Evolutionary conservation across 1,140 invertebrate species (phyloP), one percentile per base, ranked within the genome.

Genomic region (Anoplolepis gracilipes): DNA sequence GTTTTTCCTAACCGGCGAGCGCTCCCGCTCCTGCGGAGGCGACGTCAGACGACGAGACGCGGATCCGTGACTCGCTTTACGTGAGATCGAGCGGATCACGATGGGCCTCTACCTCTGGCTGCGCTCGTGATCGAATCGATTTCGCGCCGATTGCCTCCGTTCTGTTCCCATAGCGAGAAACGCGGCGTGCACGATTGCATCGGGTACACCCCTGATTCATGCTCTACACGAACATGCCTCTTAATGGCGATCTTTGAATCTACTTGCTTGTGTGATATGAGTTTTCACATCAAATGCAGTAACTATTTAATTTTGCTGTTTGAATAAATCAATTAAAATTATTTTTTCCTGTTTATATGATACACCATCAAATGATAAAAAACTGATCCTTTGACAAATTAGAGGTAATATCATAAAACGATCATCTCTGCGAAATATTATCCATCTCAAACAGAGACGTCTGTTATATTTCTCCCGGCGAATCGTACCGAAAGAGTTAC

Each of bases 91-190:
- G 28, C 87, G 84, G 81, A 88, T 85, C 90, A 55, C 85, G 61
- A 85, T 57, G 69, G 78, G 64, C 69, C 25, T 55, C 76, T 16
- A 73, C 65, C 57, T 59, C 86, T 53, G 72, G 75, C 61, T 49
- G 70, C 85, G 87, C 87, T 92, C 91, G 88, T 90, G 90, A 91
- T 89, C 87, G 85, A 88, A 69, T 73, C 78, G 90, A 91, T 91
- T 91, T 87, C 90, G 86, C 90, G 79, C 72, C 78, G 86, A 91
- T 91, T 90, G 84, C 84, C 75, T 72, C 77, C 69, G 72, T 77
- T 39, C 19, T 77, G 86, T 91, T 88, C 84, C 76, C 88, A 75
- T 78, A 57, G 55, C 75, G 19, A 81, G 75, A 70, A 79, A 88
- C 75, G 67, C 59, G 86, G 72, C 73, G 76, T 88, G 84, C 87